Evolutionary conservation across 2,797 vertebrate species (phyloP).

Genomic region (Clarias fuscus): DNA sequence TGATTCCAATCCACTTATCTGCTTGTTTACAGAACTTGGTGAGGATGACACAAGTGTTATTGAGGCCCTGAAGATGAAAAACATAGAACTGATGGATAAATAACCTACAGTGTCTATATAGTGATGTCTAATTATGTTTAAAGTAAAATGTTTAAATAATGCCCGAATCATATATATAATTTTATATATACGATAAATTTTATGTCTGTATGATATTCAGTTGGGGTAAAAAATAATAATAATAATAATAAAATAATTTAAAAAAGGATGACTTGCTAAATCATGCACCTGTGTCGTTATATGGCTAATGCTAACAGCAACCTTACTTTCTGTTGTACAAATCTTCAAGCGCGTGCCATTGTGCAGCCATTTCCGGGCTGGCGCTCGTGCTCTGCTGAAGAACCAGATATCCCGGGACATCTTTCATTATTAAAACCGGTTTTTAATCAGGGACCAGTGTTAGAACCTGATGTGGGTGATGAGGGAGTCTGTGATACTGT

Average conservation of each 20-base stretch:
- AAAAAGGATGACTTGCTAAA: not conserved
- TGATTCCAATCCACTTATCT: not conserved
- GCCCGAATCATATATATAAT: not conserved
- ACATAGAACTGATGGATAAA: not conserved
- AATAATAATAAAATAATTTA: no score
- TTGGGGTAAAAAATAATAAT: no score
- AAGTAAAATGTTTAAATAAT: not conserved
- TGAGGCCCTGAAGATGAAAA: not conserved
- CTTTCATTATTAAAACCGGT: slow-evolving; percentile 79
- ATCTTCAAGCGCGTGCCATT: slow-evolving; percentile 92
- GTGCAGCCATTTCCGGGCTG: slow-evolving; percentile 85
- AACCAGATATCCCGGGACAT: slow-evolving; percentile 87
- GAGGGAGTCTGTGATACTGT: not conserved
- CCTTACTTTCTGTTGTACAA: slow-evolving; percentile 92
- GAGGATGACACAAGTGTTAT: not conserved
- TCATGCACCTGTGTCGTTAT: not conserved
- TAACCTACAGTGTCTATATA: not conserved
- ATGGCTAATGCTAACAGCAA: slow-evolving; percentile 36
- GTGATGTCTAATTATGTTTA: not conserved
- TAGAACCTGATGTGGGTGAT: not conserved
- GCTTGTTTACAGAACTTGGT: not conserved
- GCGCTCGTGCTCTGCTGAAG: slow-evolving; percentile 88
- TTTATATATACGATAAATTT: not conserved
- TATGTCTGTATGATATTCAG: not conserved
- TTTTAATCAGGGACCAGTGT: not conserved